These are phyloP conservation scores for Melanostigma gelatinosum DNA, from an alignment of 2,113 vertebrate species.

Conservation along the genomic window DNA sequence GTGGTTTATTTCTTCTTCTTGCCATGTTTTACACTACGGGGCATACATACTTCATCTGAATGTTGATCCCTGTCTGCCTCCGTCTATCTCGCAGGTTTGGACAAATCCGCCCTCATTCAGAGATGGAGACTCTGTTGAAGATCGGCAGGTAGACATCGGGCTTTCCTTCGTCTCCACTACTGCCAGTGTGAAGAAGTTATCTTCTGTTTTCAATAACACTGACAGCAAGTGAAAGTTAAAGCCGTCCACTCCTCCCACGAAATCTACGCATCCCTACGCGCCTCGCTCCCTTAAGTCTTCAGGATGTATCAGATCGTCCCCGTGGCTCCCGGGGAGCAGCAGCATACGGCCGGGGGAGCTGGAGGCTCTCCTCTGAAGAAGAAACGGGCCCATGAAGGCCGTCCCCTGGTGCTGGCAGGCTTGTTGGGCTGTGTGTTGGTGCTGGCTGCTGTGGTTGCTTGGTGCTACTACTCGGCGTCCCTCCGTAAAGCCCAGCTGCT, in stretches of 20 bases:
- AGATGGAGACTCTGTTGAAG: conserved; percentile 40
- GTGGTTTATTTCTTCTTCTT: conserved; percentile 4
- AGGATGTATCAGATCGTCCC: conserved; percentile 84
- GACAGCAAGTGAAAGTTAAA: conserved; percentile 18
- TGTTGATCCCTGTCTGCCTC: conserved; percentile 12
- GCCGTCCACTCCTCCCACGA: not conserved
- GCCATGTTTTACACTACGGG: not conserved
- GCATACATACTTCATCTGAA: not conserved
- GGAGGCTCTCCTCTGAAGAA: conserved; percentile 82
- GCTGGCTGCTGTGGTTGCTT: conserved; percentile 87
- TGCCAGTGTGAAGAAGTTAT: not conserved
- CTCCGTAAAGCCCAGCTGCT: conserved; percentile 87
- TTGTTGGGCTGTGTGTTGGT: conserved; percentile 85
- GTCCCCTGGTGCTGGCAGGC: conserved; percentile 80
- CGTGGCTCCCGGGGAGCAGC: conserved; percentile 73
- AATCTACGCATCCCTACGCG: not conserved
- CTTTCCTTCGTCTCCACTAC: not conserved
- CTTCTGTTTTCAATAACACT: not conserved
- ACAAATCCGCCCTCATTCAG: conserved; percentile 2
- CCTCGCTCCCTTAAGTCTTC: not conserved
- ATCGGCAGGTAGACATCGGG: conserved; percentile 35
- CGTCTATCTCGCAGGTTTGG: conserved; percentile 37
- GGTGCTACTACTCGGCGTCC: conserved; percentile 92
- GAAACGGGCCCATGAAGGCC: conserved; percentile 80
- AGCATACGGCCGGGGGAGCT: conserved; percentile 63